These are phyloP conservation scores for Triops longicaudatus DNA, from an alignment of 1,140 invertebrate genomes.

Conservation along the genomic window DNA sequence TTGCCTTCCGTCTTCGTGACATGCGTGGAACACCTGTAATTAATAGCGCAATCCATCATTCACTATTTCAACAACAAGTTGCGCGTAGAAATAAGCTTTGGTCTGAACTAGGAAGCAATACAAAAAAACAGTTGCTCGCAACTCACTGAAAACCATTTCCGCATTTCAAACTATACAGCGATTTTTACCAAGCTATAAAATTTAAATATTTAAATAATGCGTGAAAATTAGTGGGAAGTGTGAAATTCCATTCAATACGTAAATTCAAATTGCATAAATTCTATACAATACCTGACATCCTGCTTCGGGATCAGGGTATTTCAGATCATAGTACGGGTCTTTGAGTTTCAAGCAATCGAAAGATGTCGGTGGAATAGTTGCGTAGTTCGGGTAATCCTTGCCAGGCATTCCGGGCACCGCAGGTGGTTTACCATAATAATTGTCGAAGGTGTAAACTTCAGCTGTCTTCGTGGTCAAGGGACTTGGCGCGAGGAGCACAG, in stretches of 20 bases:
- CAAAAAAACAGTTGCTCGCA: background rate
- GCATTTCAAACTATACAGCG: background rate
- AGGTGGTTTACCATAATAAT: slow-evolving; percentile 34
- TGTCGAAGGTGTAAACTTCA: slow-evolving; percentile 18
- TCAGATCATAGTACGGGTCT: slow-evolving; percentile 22
- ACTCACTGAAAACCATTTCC: background rate
- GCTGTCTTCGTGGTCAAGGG: slow-evolving; percentile 15
- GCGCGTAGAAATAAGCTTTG: no score
- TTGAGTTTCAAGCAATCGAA: slow-evolving; percentile 35
- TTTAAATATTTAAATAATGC: no score
- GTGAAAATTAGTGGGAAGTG: no score
- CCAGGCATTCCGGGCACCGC: slow-evolving; percentile 30
- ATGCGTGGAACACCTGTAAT: slow-evolving; percentile 44
- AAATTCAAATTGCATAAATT: background rate
- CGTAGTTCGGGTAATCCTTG: slow-evolving; percentile 38
- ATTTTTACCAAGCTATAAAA: background rate
- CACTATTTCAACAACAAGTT: slow-evolving; percentile 23
- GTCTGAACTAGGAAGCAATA: no score
- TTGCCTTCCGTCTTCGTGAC: slow-evolving; percentile 39
- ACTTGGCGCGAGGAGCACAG: slow-evolving; percentile 24
- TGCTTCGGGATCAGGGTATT: slow-evolving; percentile 31
- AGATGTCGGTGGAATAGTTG: slow-evolving; percentile 36
- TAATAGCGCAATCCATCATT: background rate
- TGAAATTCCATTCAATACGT: background rate
- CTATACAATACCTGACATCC: slow-evolving; percentile 31